Evolutionary conservation across 2,888 invertebrate species (phyloP).

Genomic region (Chymomyza caudatula): DNA sequence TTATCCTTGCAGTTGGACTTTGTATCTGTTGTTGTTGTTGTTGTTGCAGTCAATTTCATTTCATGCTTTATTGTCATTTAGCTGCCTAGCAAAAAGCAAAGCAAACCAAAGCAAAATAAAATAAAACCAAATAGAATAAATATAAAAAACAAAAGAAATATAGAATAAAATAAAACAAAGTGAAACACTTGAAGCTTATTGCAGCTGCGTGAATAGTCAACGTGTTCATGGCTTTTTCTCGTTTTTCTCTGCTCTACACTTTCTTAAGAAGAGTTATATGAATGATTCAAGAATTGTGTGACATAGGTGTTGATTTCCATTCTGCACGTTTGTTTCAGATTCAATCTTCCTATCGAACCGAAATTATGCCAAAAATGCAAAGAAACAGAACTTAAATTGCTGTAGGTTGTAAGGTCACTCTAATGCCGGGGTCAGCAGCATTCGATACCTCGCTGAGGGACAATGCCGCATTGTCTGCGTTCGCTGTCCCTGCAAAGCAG

Average conservation of each 20-base stretch:
- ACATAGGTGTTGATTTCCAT: no score
- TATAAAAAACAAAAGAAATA: constrained; percentile 13
- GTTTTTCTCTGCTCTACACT: not conserved
- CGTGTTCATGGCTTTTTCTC: not conserved
- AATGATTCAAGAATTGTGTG: not conserved
- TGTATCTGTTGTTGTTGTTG: constrained; percentile 34
- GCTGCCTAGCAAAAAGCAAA: constrained; percentile 24
- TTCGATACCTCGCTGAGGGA: no score
- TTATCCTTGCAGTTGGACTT: constrained; percentile 36
- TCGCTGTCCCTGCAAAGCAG: no score
- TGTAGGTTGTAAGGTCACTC: no score
- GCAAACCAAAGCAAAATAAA: not conserved
- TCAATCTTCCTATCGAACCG: no score
- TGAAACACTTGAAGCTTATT: not conserved
- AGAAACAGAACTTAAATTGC: no score
- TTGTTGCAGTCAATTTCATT: constrained; percentile 54
- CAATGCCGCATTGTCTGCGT: no score
- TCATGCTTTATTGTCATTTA: constrained; percentile 28
- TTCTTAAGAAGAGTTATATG: not conserved
- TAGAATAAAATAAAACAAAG: not conserved
- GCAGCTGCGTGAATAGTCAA: constrained; percentile 33
- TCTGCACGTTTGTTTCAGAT: no score
- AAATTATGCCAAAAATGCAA: no score
- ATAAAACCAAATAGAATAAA: not conserved
- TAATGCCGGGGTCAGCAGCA: no score